A percentile compares a stretch with the other conserved stretches of the same genome.
These are phyloP conservation scores for Bothrops jararaca DNA, from an alignment of 2,113 vertebrate genomes.

Conservation along the genomic window DNA sequence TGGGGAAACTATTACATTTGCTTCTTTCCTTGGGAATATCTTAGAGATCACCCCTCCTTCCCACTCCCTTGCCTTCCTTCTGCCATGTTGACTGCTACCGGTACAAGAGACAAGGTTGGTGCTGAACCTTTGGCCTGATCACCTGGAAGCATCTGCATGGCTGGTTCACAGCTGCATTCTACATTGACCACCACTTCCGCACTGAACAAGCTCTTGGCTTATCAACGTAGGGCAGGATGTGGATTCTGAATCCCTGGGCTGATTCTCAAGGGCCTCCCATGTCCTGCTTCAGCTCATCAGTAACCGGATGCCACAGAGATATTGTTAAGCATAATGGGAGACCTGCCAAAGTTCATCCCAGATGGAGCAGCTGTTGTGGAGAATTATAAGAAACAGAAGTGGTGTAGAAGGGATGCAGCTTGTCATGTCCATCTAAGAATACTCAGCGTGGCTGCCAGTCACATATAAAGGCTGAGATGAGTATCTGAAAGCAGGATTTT, in stretches of 20 bases:
- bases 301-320: neutral
- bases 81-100: neutral
- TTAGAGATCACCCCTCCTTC: neutral
- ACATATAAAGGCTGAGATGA: neutral
- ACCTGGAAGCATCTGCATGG: neutral
- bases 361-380: neutral
- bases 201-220: neutral
- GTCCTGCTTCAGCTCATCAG: neutral
- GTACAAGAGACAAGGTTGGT: neutral
- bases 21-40: neutral
- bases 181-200: neutral
- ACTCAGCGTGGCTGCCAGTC: neutral
- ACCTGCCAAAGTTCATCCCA: neutral
- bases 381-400: neutral
- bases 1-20: neutral
- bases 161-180: neutral
- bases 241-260: neutral
- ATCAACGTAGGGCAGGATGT: neutral
- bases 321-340: neutral
- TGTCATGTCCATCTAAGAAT: neutral
- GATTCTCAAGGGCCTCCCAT: neutral
- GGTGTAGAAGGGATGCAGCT: neutral
- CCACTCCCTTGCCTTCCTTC: neutral
- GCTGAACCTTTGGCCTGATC: neutral
- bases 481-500: neutral